These are phyloP conservation scores for Zygogramma bicolorata DNA, from an alignment of 2,888 invertebrate species.

Conservation along the genomic window DNA sequence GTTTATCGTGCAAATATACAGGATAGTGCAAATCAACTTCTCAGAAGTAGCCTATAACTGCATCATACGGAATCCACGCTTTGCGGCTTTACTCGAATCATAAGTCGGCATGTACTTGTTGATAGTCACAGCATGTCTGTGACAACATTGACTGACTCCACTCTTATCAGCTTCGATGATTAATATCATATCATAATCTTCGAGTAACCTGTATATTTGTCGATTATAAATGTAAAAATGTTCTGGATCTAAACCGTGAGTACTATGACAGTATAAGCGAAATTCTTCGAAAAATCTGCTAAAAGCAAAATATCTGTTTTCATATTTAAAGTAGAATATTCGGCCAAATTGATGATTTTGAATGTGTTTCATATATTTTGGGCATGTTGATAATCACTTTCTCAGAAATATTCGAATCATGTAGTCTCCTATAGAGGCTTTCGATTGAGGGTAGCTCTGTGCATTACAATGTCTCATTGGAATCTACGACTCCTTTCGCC, in stretches of 20 bases:
- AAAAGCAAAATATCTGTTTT: background rate
- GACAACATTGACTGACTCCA: background rate
- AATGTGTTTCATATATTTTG: no score
- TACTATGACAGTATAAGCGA: background rate
- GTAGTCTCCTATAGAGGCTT: background rate
- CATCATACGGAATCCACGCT: background rate
- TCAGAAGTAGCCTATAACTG: background rate
- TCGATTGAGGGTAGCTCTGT: background rate
- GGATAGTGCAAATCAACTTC: no score
- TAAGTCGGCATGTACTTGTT: slow-evolving; percentile 1
- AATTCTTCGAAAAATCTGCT: background rate
- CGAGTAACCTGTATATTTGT: no score
- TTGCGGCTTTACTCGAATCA: background rate
- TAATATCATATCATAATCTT: background rate
- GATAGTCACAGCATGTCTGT: background rate
- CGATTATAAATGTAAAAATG: no score
- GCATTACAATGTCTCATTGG: background rate
- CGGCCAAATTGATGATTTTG: no score
- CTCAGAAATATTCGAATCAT: background rate
- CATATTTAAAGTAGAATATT: background rate
- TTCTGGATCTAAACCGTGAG: background rate
- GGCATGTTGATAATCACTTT: no score
- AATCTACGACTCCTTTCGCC: background rate
- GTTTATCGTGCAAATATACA: background rate
- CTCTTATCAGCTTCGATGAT: background rate